These are phyloP conservation scores for Pogonus chalceus DNA, from an alignment of 1,140 invertebrate genomes.

Conservation along the genomic window DNA sequence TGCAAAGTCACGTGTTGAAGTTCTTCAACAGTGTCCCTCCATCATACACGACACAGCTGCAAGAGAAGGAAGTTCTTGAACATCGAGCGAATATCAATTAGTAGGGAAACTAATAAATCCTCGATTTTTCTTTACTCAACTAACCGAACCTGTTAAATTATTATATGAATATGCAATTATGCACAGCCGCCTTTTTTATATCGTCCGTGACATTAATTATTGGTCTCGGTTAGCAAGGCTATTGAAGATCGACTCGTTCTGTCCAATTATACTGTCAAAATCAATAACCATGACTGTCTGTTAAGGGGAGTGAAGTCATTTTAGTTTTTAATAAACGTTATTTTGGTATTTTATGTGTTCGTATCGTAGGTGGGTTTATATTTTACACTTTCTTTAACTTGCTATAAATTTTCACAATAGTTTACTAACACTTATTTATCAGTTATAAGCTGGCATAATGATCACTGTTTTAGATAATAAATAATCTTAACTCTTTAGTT, in stretches of 20 bases:
- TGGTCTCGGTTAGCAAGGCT: not conserved
- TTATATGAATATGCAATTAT: not conserved
- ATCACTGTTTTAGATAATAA: too few relatives aligned
- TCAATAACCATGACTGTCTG: not conserved
- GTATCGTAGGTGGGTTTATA: not conserved
- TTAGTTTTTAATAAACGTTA: not conserved
- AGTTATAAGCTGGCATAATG: too few relatives aligned
- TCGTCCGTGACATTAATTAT: not conserved
- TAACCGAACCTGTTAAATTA: not conserved
- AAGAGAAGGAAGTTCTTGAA: too few relatives aligned
- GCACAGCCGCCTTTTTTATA: not conserved
- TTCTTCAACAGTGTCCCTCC: too few relatives aligned
- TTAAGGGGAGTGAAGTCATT: not conserved
- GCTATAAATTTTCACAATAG: not conserved
- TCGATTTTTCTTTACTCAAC: not conserved
- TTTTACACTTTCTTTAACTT: not conserved
- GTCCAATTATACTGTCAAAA: not conserved
- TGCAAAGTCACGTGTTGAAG: too few relatives aligned
- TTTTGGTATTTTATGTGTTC: not conserved
- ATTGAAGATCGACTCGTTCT: not conserved
- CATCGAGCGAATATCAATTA: not conserved
- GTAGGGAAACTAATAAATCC: not conserved
- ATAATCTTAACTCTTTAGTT: too few relatives aligned
- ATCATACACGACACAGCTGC: too few relatives aligned
- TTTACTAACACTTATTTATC: too few relatives aligned